Evolutionary conservation across 2,113 vertebrate genomes (phyloP), one percentile per base, ranked within the genome.

Genomic region (Peromyscus maniculatus): DNA sequence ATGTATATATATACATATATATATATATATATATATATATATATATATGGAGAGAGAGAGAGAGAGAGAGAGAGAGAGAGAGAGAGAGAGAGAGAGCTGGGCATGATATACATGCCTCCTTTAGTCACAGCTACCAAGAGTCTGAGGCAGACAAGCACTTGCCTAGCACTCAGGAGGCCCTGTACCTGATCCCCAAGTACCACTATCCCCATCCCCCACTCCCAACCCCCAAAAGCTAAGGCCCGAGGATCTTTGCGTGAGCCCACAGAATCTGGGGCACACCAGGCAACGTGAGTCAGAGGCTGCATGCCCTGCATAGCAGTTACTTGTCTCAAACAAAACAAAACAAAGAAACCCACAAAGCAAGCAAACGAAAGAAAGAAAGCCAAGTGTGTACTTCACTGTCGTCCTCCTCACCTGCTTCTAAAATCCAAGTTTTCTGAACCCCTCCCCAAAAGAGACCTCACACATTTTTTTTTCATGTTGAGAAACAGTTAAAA

Each of bases 401-500:
- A 52, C 59, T 55, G 59, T 21, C 4, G 15, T 36, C 43, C 4
- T 24, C 62, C 57, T 62, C 39, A 3, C 59, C 39, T 80, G 75
- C 46, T 31, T 69, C 55, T 82, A 71, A 64, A 82, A 72, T 69
- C 46, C 57, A 72, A 67, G 72, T 55, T 75, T 83, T 49, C 4
- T 46, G 75, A 64, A 43, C 43, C n/a, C 55, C 49, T 9, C n/a
- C n/a, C 46, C 31, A 7, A 43, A 95, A 87, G n/a, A 91, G n/a
- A 69, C 33, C 26, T 1, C 19, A 0, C 77, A 8, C 16, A 15
- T 22, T 72, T 67, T 77, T 12, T 69, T 71, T 88, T 17, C 66
- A 88, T n/a, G 21, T 17, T 71, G 62, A 89, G 66, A 94, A 90
- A 79, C 66, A 92, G 26, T 87, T 83, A 71, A 75, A 90, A 90